Evolutionary conservation across 2,888 invertebrate species (phyloP).

Genomic region (Neria commutata): DNA sequence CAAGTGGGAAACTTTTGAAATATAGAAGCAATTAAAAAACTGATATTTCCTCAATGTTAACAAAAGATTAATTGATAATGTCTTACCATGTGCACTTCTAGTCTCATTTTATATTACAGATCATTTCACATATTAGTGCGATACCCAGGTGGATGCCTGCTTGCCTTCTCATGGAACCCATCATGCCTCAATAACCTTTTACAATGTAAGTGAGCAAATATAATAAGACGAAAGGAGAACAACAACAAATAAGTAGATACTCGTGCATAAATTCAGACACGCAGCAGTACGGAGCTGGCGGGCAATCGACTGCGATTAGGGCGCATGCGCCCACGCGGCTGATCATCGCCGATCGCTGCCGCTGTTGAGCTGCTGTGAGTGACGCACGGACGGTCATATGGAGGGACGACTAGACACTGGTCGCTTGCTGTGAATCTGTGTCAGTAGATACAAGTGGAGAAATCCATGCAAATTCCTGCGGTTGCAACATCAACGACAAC

Average conservation of each 20-base stretch:
- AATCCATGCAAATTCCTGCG: constrained; percentile 32
- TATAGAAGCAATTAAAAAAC: no score
- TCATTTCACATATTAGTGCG: no score
- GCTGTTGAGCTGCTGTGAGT: neutral
- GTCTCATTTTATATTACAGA: no score
- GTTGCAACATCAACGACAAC: constrained; percentile 28
- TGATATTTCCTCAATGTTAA: no score
- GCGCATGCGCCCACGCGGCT: constrained; percentile 49
- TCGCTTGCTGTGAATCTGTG: constrained; percentile 1
- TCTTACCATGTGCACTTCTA: no score
- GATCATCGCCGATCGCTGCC: no score
- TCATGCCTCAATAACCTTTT: no score
- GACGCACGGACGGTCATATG: neutral
- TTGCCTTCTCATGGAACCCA: no score
- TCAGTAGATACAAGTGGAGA: neutral
- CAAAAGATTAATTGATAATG: no score
- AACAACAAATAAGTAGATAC: constrained; percentile 42
- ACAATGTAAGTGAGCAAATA: no score
- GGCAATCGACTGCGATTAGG: neutral
- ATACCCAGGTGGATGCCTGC: no score
- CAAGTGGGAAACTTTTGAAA: no score
- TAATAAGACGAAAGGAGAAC: neutral
- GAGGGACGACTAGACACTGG: neutral
- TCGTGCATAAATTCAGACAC: constrained; percentile 52
- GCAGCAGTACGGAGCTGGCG: constrained; percentile 23